These are phyloP conservation scores for Ascaphus truei DNA, from an alignment of 2,113 vertebrate genomes.

Conservation along the genomic window DNA sequence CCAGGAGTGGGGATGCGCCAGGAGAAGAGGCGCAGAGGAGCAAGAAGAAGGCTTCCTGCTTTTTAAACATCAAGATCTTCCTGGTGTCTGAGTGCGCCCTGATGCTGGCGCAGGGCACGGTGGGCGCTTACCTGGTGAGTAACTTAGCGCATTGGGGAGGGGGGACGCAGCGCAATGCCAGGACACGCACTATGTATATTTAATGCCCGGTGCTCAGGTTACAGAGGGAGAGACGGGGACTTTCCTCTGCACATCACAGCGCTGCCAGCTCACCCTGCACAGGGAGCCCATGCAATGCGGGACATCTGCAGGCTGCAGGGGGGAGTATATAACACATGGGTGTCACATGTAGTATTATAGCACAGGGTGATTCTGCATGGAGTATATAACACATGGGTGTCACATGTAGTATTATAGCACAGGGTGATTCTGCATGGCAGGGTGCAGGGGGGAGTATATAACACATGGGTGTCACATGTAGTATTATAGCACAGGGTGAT, in stretches of 20 bases:
- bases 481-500: background rate
- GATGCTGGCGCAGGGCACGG: slow-evolving; percentile 95
- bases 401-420: too few relatives aligned
- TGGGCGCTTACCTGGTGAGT: slow-evolving; percentile 97
- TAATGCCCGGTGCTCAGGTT: slow-evolving; percentile 1
- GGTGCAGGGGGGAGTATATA: too few relatives aligned
- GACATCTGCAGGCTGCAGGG: slow-evolving; percentile 13
- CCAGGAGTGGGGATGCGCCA: slow-evolving; percentile 56
- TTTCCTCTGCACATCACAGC: background rate
- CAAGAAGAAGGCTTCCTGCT: slow-evolving; percentile 80
- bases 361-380: background rate
- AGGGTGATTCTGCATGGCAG: too few relatives aligned
- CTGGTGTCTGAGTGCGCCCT: slow-evolving; percentile 91
- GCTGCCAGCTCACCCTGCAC: slow-evolving; percentile 6
- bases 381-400: too few relatives aligned
- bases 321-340: too few relatives aligned
- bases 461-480: too few relatives aligned
- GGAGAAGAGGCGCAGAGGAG: slow-evolving; percentile 64
- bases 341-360: background rate
- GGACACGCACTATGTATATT: background rate
- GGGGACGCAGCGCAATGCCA: background rate
- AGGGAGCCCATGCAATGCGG: background rate
- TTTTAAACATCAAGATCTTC: slow-evolving; percentile 95
- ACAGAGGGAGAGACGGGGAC: background rate
- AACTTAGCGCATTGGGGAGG: background rate